phyloP scores from a whole-genome alignment of 2,797 vertebrate genomes.

The Megaceryle alcyon region DNA sequence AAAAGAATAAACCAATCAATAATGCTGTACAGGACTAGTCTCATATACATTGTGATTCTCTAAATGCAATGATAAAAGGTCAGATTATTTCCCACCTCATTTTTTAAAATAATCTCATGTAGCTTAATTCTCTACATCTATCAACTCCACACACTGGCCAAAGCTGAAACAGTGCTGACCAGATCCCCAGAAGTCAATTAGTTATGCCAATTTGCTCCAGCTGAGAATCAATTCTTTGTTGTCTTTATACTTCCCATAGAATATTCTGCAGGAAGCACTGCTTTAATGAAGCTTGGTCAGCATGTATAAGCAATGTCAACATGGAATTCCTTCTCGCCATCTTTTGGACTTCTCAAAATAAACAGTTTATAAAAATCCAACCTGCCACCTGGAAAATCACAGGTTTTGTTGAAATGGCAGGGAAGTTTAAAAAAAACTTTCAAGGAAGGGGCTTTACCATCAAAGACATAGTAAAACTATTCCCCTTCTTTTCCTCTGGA shows the following conservation, averaged over 20 bases:
- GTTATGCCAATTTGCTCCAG: slow-evolving; percentile 63
- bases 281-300: slow-evolving; percentile 9
- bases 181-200: slow-evolving; percentile 58
- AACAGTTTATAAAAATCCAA: not conserved
- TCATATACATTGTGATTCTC: not conserved
- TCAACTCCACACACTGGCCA: slow-evolving; percentile 1
- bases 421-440: not conserved
- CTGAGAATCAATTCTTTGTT: slow-evolving; percentile 23
- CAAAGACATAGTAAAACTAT: not conserved
- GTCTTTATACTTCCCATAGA: slow-evolving; percentile 22
- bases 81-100: not conserved
- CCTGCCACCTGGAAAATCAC: not conserved
- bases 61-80: slow-evolving; percentile 20
- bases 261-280: slow-evolving; percentile 36
- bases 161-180: slow-evolving; percentile 11
- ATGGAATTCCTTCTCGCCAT: not conserved
- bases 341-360: not conserved
- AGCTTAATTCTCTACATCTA: slow-evolving; percentile 54
- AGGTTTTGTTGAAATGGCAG: not conserved
- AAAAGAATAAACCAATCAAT: not conserved
- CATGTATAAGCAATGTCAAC: not conserved
- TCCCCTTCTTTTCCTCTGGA: not conserved
- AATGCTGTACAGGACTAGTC: not conserved
- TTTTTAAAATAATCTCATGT: not conserved
- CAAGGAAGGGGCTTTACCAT: not conserved